Evolutionary conservation across 2,113 vertebrate species (phyloP).

Genomic region (Choloepus hoffmanni): DNA sequence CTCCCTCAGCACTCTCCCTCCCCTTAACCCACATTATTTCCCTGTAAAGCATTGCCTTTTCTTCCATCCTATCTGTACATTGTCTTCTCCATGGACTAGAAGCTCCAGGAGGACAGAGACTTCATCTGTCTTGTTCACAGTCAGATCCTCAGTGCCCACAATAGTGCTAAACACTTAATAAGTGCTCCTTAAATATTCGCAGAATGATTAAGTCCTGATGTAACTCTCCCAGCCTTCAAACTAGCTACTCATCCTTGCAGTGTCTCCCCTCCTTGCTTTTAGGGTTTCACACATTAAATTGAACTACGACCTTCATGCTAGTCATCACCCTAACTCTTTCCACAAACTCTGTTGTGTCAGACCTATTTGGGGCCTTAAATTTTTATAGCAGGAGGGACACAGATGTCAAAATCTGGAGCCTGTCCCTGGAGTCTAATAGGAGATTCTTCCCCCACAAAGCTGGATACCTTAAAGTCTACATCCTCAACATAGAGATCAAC

Average conservation of each 20-base stretch:
- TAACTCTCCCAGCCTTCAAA: not conserved
- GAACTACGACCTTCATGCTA: not conserved
- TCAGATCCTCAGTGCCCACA: not conserved
- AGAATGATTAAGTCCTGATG: rapidly evolving
- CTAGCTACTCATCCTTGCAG: not conserved
- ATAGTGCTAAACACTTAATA: rapidly evolving
- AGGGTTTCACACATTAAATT: not conserved
- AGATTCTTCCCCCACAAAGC: not conserved
- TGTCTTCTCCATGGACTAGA: rapidly evolving
- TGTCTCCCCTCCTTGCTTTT: not conserved
- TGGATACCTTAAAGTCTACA: not conserved
- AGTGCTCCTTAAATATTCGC: not conserved
- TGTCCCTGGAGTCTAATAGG: not conserved
- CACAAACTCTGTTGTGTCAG: not conserved
- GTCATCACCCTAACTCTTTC: not conserved
- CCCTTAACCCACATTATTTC: not conserved
- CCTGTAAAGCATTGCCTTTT: rapidly evolving
- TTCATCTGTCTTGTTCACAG: not conserved
- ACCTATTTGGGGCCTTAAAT: not conserved
- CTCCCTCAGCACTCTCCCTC: not conserved
- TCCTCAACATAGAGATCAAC: not conserved
- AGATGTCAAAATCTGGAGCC: not conserved
- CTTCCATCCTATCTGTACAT: not conserved
- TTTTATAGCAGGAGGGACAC: not conserved
- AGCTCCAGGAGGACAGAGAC: not conserved